A percentile compares a stretch with the other conserved stretches of the same genome.
Conservation (phyloP, 2,888 invertebrate species). For the Mystacides longicornis region DNA sequence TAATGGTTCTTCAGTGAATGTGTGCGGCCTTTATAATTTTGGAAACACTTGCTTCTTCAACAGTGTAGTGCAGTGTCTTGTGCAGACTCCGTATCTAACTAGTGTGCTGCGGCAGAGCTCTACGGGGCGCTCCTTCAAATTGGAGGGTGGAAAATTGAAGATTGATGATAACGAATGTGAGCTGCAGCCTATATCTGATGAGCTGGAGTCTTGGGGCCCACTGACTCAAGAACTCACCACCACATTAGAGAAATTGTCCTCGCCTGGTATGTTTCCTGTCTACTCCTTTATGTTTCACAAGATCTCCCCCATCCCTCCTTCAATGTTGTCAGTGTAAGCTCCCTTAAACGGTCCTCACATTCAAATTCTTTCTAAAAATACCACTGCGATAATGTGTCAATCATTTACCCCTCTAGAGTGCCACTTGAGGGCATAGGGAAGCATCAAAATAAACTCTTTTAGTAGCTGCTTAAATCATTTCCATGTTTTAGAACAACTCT, state of each 20-base stretch:
- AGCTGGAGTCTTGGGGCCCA: constrained; percentile 60
- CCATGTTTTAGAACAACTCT: too few species aligned
- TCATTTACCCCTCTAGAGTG: too few species aligned
- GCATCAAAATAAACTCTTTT: too few species aligned
- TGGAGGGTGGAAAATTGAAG: constrained; percentile 65
- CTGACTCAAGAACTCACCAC: constrained; percentile 62
- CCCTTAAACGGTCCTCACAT: too few species aligned
- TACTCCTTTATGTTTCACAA: neutral
- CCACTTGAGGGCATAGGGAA: too few species aligned
- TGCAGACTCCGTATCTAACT: constrained; percentile 74
- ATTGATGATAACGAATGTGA: constrained; percentile 47
- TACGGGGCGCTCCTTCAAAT: constrained; percentile 57
- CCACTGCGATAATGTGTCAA: too few species aligned
- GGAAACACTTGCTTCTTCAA: constrained; percentile 98
- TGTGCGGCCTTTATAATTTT: constrained; percentile 79
- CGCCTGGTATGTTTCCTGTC: constrained; percentile 30
- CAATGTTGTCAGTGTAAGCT: neutral
- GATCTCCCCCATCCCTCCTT: neutral
- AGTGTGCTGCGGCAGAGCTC: constrained; percentile 61
- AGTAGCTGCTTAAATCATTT: too few species aligned
- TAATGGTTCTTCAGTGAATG: constrained; percentile 41
- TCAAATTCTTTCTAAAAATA: too few species aligned
- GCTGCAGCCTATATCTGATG: constrained; percentile 57
- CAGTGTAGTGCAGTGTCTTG: constrained; percentile 89
- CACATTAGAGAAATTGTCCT: constrained; percentile 62